A percentile compares a stretch with the other conserved stretches of the same genome.
These are phyloP conservation scores for Hypomesus transpacificus DNA, from an alignment of 2,113 vertebrate species.

Conservation along the genomic window DNA sequence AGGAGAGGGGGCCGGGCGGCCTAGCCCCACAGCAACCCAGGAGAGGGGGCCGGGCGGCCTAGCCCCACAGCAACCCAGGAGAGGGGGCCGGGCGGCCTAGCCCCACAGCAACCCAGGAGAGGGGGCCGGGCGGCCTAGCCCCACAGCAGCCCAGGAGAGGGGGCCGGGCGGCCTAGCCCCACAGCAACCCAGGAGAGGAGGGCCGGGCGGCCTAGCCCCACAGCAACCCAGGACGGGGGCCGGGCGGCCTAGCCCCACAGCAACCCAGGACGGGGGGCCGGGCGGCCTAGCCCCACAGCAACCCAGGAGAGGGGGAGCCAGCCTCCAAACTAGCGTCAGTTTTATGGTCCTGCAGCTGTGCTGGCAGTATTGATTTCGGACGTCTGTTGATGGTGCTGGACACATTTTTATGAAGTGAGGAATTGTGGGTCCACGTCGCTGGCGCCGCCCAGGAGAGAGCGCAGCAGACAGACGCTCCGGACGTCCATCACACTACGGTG, in stretches of 20 bases:
- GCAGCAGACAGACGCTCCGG: constrained; percentile 28
- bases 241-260: neutral
- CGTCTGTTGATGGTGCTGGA: constrained; percentile 43
- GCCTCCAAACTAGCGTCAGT: constrained; percentile 38
- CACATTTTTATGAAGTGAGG: constrained; percentile 69
- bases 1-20: no score
- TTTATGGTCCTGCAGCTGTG: constrained; percentile 72
- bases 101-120: constrained; percentile 3
- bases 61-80: no score
- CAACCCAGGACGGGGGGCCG: no score
- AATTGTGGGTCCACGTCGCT: constrained; percentile 61
- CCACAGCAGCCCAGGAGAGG: no score
- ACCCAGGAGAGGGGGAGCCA: constrained; percentile 11
- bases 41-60: constrained; percentile 5
- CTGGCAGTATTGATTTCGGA: constrained; percentile 70
- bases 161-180: no score
- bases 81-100: no score
- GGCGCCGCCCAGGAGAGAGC: constrained; percentile 55
- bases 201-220: neutral
- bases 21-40: neutral
- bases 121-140: neutral
- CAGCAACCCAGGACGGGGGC: no score
- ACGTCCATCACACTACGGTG: constrained; percentile 28
- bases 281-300: neutral
- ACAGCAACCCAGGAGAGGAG: constrained; percentile 11